Percentiles rank a stretch among this genome's conserved stretches.
phyloP scores from a whole-genome alignment of 2,888 invertebrate genomes.

The Theodoxus fluviatilis region DNA sequence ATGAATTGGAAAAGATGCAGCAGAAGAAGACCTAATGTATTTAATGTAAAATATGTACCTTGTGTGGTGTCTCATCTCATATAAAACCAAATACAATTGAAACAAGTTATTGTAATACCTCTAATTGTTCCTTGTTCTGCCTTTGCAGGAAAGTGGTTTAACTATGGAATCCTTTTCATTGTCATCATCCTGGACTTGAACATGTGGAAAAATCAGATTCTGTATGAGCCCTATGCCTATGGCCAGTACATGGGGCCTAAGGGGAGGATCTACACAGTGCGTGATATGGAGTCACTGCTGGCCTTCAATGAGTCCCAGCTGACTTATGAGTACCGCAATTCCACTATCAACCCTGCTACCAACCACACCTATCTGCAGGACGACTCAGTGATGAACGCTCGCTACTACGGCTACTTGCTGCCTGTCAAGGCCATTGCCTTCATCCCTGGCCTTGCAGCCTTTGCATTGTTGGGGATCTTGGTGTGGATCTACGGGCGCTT shows the following conservation, averaged over 20 bases:
- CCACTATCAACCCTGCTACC: constrained; percentile 64
- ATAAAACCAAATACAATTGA: too few species aligned
- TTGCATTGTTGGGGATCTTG: constrained; percentile 54
- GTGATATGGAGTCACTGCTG: constrained; percentile 45
- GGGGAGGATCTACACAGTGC: constrained; percentile 57
- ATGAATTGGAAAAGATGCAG: too few species aligned
- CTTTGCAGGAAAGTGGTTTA: constrained; percentile 70
- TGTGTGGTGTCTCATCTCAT: too few species aligned
- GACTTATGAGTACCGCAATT: constrained; percentile 63
- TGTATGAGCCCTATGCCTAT: constrained; percentile 67
- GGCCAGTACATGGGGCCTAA: constrained; percentile 68
- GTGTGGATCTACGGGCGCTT: constrained; percentile 56
- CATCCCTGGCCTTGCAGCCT: constrained; percentile 61
- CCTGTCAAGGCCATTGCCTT: constrained; percentile 67
- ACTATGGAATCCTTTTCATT: constrained; percentile 68
- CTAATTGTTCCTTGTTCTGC: too few species aligned
- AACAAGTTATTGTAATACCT: too few species aligned
- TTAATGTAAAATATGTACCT: too few species aligned
- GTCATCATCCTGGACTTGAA: constrained; percentile 69
- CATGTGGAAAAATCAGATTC: constrained; percentile 70
- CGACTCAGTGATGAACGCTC: constrained; percentile 68
- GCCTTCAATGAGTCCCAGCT: constrained; percentile 59
- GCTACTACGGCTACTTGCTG: constrained; percentile 65
- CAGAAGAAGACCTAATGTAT: too few species aligned
- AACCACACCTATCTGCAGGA: constrained; percentile 61